phyloP scores from a whole-genome alignment of 64 coral and sea anemone species.

The Hydrozoanthus tunicans region DNA sequence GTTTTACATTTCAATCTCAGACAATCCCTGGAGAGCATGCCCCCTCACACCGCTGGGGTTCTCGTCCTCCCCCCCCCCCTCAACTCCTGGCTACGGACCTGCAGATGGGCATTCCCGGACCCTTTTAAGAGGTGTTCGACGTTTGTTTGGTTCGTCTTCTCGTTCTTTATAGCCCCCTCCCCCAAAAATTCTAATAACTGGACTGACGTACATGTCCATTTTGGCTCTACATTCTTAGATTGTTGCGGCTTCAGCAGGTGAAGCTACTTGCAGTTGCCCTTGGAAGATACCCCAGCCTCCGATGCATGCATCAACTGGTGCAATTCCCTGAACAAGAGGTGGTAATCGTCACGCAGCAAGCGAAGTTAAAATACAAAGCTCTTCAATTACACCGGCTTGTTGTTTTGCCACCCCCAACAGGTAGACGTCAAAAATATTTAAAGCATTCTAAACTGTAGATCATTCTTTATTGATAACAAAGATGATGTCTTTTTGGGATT shows the following conservation, averaged over 20 bases:
- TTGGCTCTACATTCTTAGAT: background rate
- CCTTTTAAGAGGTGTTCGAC: too few species aligned
- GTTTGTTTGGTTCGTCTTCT: background rate
- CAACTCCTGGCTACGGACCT: too few species aligned
- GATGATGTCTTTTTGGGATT: background rate
- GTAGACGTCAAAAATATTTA: background rate
- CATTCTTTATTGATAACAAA: background rate
- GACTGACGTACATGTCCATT: too few species aligned
- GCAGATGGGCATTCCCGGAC: too few species aligned
- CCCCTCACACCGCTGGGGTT: too few species aligned
- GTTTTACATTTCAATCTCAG: too few species aligned
- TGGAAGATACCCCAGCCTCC: background rate
- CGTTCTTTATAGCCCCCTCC: background rate
- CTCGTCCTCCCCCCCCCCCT: too few species aligned
- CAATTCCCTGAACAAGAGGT: conserved; percentile 21
- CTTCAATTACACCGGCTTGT: background rate
- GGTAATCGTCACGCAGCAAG: background rate
- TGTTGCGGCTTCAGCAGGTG: conserved; percentile 22
- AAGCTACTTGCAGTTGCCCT: background rate
- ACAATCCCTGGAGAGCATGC: too few species aligned
- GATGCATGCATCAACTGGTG: conserved; percentile 20
- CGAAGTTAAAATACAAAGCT: background rate
- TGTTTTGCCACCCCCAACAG: conserved; percentile 15
- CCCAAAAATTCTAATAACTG: background rate
- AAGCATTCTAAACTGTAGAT: background rate